Percentiles rank a stretch among this genome's conserved stretches.
Evolutionary conservation across 2,888 invertebrate genomes (phyloP).

Genomic region (Ctenicera cuprea): DNA sequence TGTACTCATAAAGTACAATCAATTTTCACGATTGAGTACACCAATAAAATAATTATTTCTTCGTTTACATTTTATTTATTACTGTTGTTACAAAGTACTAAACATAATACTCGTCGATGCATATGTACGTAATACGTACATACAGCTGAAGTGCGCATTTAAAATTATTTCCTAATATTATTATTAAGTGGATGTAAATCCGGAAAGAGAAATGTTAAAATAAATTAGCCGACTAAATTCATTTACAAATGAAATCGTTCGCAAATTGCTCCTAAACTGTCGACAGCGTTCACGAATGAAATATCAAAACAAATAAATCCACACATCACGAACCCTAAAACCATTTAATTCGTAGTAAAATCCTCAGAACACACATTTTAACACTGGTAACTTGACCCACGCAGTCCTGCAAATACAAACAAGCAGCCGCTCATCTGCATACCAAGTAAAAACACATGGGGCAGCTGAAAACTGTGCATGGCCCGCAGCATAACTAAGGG

Average conservation of each 20-base stretch:
- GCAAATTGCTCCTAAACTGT: conserved; percentile 38
- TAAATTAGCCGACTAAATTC: conserved; percentile 33
- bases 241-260: conserved; percentile 32
- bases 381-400: conserved; percentile 59
- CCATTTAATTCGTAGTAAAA: conserved; percentile 56
- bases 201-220: conserved; percentile 17
- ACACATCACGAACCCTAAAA: conserved; percentile 55
- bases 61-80: too few relatives aligned
- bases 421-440: conserved; percentile 59
- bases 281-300: conserved; percentile 44
- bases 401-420: conserved; percentile 58
- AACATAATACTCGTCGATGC: too few relatives aligned
- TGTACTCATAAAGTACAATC: too few relatives aligned
- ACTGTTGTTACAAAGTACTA: too few relatives aligned
- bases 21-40: too few relatives aligned
- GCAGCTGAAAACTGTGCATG: conserved; percentile 58
- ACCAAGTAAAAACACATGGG: conserved; percentile 57
- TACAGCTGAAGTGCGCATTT: not conserved
- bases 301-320: conserved; percentile 55
- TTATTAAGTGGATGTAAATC: not conserved
- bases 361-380: conserved; percentile 58
- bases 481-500: conserved; percentile 69
- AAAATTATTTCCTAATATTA: not conserved
- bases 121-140: too few relatives aligned
- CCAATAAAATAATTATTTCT: too few relatives aligned